Conservation (phyloP, 1,140 invertebrate species). For the Drosophila parabipectinata region DNA sequence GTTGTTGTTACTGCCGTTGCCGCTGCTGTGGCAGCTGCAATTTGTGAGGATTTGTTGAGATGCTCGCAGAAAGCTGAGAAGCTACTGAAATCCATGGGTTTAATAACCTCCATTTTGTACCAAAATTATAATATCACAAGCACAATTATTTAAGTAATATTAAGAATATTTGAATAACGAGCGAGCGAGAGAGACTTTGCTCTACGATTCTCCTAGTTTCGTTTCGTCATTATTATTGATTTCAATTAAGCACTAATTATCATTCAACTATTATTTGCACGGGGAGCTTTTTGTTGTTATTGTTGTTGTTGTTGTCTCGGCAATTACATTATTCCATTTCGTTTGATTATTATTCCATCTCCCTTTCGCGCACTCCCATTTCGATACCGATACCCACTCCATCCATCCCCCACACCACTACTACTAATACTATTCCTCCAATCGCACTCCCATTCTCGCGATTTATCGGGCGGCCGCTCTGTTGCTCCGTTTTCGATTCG, state of each 20-base stretch:
- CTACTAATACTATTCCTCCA: background rate
- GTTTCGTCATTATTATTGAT: conserved; percentile 77
- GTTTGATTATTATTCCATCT: conserved; percentile 78
- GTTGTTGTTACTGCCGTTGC: conserved; percentile 35
- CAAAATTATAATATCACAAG: conserved; percentile 40
- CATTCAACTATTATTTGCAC: conserved; percentile 64
- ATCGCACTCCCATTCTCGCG: conserved; percentile 23
- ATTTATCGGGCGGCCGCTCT: conserved; percentile 37
- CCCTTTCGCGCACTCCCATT: conserved; percentile 28
- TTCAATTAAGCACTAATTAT: conserved; percentile 82
- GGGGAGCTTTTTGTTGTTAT: conserved; percentile 23
- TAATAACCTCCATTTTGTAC: conserved; percentile 81
- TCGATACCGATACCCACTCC: background rate
- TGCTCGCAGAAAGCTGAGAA: conserved; percentile 82
- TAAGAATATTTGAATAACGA: conserved; percentile 11
- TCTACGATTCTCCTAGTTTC: conserved; percentile 33
- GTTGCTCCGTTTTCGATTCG: conserved; percentile 30
- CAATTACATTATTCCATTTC: conserved; percentile 80
- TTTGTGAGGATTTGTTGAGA: conserved; percentile 79
- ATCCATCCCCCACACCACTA: background rate
- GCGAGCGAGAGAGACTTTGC: conserved; percentile 18
- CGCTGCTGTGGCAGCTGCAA: conserved; percentile 38
- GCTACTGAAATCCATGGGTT: conserved; percentile 83
- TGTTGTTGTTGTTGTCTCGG: conserved; percentile 55
- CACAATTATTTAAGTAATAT: conserved; percentile 1